Base-by-base conservation (phyloP, 2,888 invertebrate species). In the Troglohyphantes excavatus region DNA sequence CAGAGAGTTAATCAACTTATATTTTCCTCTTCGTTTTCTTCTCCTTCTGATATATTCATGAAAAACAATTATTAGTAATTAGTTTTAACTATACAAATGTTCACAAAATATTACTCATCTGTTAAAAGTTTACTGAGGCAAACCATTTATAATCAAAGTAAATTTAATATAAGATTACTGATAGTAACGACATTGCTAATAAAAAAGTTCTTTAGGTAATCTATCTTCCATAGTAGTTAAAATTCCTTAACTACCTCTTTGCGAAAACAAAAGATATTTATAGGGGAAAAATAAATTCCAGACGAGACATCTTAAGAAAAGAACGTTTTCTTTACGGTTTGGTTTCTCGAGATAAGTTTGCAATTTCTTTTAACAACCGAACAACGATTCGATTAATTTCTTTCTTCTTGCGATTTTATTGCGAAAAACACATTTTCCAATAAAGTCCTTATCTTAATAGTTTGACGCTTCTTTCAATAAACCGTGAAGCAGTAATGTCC, bases 361-460 rank as follows among this genome's bases (percentile, higher is more conserved):
- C 43, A 73, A 73, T 65, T 83, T 83, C 73, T 83, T 83, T n/a
- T 63, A 83, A 73, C 83, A 73, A 46, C 63, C 72, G 65, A 73
- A 73, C 72, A 73, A 46, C 43, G 27, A 29, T 73, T 73, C 63
- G 83, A 73, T 83, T 83, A 83, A 39, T 23, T 39, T 75, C 27
- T 72, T 72, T 65, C 43, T 21, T 75, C 61, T 61, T 13, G n/a
- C n/a, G 26, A 11, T 83, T 63, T 43, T 73, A 73, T 19, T 59
- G 61, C 23, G 59, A 21, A 72, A 70, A 63, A 63, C 72, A 43
- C 63, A 63, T 73, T 73, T 63, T 83, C 83, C 83, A 83, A 83
- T 73, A 83, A 83, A 72, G 82, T 73, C 83, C 46, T 83, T 83
- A 83, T 83, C 83, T 83, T 83, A 83, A 73, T 83, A 73, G 83